A percentile compares a stretch with the other conserved stretches of the same genome.
phyloP scores from a whole-genome alignment of 2,888 invertebrate genomes.

The Tribolium freemani region DNA sequence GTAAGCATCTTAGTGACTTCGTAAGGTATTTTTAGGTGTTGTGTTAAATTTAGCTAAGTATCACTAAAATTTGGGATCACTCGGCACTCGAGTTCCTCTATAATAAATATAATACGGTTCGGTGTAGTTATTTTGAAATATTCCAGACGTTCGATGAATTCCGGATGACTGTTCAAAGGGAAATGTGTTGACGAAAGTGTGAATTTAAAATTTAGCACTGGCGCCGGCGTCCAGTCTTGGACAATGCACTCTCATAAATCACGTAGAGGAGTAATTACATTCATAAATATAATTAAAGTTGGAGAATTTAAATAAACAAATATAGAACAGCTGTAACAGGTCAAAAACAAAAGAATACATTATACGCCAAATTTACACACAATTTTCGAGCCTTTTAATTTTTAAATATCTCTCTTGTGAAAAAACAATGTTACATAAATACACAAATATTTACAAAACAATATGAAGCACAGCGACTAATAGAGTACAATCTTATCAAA shows the following conservation, averaged over 20 bases:
- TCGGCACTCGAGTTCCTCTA: not conserved
- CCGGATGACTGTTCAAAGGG: not conserved
- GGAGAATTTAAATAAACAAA: slow-evolving; percentile 32
- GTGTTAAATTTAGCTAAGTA: not conserved
- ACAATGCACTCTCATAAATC: slow-evolving; percentile 19
- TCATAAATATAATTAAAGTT: slow-evolving; percentile 33
- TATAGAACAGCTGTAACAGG: slow-evolving; percentile 35
- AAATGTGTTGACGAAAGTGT: slow-evolving; percentile 7
- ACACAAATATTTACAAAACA: slow-evolving; percentile 35
- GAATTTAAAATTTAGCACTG: slow-evolving; percentile 20
- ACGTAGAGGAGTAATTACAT: slow-evolving; percentile 9
- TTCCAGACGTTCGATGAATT: not conserved
- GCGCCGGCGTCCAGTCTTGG: slow-evolving; percentile 18
- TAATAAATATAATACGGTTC: not conserved
- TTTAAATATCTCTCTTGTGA: slow-evolving; percentile 43
- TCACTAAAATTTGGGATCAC: not conserved
- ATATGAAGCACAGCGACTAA: slow-evolving; percentile 25
- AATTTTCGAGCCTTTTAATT: slow-evolving; percentile 45
- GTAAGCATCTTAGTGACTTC: not conserved
- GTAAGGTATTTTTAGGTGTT: not conserved
- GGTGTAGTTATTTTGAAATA: not conserved
- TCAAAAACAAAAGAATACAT: slow-evolving; percentile 47
- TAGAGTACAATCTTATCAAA: slow-evolving; percentile 43
- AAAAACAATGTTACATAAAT: slow-evolving; percentile 35
- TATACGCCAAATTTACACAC: slow-evolving; percentile 43